Conservation (phyloP, 2,113 vertebrate genomes). For the Melanerpes aurifrons region DNA sequence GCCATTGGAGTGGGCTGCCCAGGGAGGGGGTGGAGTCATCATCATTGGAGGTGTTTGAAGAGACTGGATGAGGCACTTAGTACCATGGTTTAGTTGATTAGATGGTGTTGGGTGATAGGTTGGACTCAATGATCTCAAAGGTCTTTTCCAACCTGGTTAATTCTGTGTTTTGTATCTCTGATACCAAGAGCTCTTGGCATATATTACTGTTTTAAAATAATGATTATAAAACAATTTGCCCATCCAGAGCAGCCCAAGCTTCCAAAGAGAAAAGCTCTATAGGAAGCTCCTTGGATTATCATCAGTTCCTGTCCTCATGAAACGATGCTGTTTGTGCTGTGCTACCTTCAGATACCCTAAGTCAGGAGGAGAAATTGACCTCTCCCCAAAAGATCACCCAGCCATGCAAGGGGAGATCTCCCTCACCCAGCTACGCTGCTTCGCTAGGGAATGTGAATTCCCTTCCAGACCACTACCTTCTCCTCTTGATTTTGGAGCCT, state of each 20-base stretch:
- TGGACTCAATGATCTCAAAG: no score
- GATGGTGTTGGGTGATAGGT: no score
- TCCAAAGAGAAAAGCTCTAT: background rate
- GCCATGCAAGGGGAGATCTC: background rate
- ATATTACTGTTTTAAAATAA: background rate
- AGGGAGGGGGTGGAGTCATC: no score
- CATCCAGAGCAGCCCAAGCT: background rate
- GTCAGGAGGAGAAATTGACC: background rate
- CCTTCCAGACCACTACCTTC: background rate
- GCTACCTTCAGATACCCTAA: background rate
- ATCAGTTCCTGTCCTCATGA: accelerated
- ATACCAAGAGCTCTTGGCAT: background rate
- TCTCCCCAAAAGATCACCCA: background rate
- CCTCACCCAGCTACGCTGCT: background rate
- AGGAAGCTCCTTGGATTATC: background rate
- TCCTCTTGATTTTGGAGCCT: background rate
- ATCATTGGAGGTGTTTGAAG: no score
- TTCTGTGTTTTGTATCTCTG: background rate
- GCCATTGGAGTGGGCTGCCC: no score
- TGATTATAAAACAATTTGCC: accelerated
- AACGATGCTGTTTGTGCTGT: accelerated
- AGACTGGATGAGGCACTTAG: no score
- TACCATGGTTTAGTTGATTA: no score
- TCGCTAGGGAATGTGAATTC: background rate
- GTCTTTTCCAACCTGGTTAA: no score